Percentiles rank a stretch among this genome's conserved stretches.
These are phyloP conservation scores for Entomyzon cyanotis DNA, from an alignment of 2,113 vertebrate species.

Conservation along the genomic window DNA sequence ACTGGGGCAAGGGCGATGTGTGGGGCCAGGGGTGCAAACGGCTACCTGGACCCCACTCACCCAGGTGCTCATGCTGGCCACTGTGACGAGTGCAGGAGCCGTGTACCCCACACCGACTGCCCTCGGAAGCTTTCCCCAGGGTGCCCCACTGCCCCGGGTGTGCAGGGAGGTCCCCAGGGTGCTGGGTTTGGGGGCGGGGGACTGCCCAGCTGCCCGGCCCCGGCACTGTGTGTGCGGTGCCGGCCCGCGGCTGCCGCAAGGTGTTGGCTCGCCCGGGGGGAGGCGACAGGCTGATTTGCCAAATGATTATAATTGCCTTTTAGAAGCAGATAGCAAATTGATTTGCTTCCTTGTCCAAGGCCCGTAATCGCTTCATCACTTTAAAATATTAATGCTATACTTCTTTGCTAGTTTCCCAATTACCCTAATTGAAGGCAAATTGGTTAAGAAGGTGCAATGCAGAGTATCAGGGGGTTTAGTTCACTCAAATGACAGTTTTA, in stretches of 20 bases:
- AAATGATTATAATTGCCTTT: slow-evolving; percentile 70
- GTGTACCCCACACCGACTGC: rapidly evolving
- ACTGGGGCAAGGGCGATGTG: rapidly evolving
- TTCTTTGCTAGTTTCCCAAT: slow-evolving; percentile 83
- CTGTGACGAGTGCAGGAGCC: rapidly evolving
- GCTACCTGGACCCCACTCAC: rapidly evolving
- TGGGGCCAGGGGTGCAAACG: rapidly evolving
- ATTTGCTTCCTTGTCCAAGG: slow-evolving; percentile 69
- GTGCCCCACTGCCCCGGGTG: rapidly evolving
- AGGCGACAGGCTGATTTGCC: slow-evolving; percentile 48
- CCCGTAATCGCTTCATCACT: slow-evolving; percentile 85
- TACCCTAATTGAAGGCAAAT: slow-evolving; percentile 86
- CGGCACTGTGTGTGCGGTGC: not conserved
- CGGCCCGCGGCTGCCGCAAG: not conserved
- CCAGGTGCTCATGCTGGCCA: rapidly evolving
- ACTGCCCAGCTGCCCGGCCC: not conserved
- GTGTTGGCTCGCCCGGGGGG: not conserved
- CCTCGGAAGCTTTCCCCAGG: not conserved
- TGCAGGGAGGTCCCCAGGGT: not conserved
- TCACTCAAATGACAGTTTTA: slow-evolving; percentile 90
- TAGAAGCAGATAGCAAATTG: slow-evolving; percentile 65
- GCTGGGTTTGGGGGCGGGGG: not conserved
- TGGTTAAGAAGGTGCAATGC: slow-evolving; percentile 85
- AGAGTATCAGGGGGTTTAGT: slow-evolving; percentile 85
- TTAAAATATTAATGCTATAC: slow-evolving; percentile 80